A percentile compares a stretch with the other conserved stretches of the same genome.
phyloP scores from a whole-genome alignment of 2,797 vertebrate species.

The Tenualosa thibaudeaui region DNA sequence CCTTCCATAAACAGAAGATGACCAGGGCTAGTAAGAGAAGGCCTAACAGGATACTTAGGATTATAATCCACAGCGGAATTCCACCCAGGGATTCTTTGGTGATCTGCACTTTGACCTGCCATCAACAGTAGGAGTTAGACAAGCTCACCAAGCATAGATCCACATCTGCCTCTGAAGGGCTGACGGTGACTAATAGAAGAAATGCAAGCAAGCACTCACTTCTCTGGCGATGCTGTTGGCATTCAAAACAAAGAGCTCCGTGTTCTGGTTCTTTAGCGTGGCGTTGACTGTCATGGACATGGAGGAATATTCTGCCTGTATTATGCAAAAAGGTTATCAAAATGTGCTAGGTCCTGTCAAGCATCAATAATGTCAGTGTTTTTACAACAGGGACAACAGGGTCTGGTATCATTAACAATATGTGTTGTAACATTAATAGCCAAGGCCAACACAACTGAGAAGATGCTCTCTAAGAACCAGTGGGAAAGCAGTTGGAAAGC shows the following conservation, averaged over 20 bases:
- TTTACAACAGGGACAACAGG: no score
- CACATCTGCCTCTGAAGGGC: background rate
- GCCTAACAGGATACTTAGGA: conserved; percentile 89
- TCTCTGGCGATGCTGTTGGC: conserved; percentile 68
- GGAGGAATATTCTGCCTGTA: conserved; percentile 82
- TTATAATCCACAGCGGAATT: conserved; percentile 92
- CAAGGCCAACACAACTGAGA: no score
- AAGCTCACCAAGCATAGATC: background rate
- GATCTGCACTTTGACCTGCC: conserved; percentile 86
- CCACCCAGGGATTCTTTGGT: conserved; percentile 83
- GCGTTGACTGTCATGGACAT: conserved; percentile 79
- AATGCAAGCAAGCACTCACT: conserved; percentile 67
- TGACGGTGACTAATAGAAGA: background rate
- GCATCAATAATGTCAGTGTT: background rate
- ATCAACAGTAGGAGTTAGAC: background rate
- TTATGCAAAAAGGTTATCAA: background rate
- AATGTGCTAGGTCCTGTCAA: background rate
- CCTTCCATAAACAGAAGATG: conserved; percentile 94
- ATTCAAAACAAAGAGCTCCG: conserved; percentile 74
- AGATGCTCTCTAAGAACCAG: background rate
- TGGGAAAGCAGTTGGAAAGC: background rate
- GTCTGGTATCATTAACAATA: no score
- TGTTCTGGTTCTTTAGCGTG: conserved; percentile 67
- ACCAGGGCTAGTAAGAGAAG: conserved; percentile 90
- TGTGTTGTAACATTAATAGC: no score